Evolutionary conservation across 2,888 invertebrate species (phyloP).

Genomic region (Drosophila birchii): DNA sequence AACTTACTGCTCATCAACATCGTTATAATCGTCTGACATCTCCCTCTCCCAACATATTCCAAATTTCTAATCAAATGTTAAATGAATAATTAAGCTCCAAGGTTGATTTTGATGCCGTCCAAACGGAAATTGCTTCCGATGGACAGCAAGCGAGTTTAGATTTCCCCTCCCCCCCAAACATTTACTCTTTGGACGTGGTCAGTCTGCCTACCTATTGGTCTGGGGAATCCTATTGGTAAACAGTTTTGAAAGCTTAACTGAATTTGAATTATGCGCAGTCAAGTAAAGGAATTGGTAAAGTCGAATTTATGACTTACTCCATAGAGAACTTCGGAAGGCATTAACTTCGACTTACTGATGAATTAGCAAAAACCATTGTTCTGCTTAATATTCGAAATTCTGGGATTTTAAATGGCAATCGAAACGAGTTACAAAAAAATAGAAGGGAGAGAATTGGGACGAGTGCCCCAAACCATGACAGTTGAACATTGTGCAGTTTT

Average conservation of each 20-base stretch:
- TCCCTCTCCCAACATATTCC: constrained; percentile 7
- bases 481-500: constrained; percentile 10
- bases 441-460: too few relatives aligned
- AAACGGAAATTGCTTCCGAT: constrained; percentile 29
- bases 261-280: constrained; percentile 21
- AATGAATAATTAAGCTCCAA: constrained; percentile 49
- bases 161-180: background rate
- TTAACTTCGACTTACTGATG: constrained; percentile 3
- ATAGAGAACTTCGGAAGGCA: background rate
- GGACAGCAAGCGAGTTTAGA: background rate
- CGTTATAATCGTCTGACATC: constrained; percentile 22
- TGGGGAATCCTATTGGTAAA: constrained; percentile 16
- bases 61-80: constrained; percentile 49
- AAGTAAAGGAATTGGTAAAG: background rate
- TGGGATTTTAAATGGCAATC: background rate
- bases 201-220: constrained; percentile 13
- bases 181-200: background rate
- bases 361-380: background rate
- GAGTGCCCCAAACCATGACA: constrained; percentile 19
- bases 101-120: constrained; percentile 8
- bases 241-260: constrained; percentile 21
- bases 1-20: constrained; percentile 35
- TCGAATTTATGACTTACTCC: constrained; percentile 11
- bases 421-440: constrained; percentile 1
- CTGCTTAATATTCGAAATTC: background rate